These are phyloP conservation scores for Megalopta genalis DNA, from an alignment of 1,140 invertebrate species.

Conservation along the genomic window DNA sequence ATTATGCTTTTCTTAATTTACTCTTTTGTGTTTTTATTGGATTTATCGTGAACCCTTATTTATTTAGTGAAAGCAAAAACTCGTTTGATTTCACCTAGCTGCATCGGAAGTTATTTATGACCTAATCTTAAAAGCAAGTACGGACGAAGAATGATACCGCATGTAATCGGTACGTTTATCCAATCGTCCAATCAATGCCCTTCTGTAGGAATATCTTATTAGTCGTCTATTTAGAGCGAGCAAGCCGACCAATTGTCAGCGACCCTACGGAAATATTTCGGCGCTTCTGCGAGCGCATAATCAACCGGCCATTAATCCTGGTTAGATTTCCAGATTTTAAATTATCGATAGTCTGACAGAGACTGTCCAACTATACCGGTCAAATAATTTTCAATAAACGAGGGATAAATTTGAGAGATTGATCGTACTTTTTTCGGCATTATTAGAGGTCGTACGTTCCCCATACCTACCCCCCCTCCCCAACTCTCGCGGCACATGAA, in stretches of 20 bases:
- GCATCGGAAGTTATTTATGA: too few relatives aligned
- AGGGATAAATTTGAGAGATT: conserved; percentile 29
- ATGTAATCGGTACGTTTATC: too few relatives aligned
- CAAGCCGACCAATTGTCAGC: neutral
- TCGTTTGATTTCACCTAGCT: too few relatives aligned
- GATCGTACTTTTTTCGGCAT: conserved; percentile 26
- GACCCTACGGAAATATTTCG: neutral
- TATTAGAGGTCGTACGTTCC: conserved; percentile 30
- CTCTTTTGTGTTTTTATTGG: too few relatives aligned
- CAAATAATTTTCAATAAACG: conserved; percentile 38
- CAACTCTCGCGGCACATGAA: neutral
- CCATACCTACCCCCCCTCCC: neutral
- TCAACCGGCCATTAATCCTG: neutral
- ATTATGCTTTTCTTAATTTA: too few relatives aligned
- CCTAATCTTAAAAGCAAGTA: too few relatives aligned
- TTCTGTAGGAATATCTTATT: too few relatives aligned
- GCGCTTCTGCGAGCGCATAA: neutral
- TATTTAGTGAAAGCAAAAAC: too few relatives aligned
- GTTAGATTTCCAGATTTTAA: neutral
- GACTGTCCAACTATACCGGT: neutral
- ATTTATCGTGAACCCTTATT: too few relatives aligned
- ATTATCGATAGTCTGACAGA: neutral
- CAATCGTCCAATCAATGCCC: too few relatives aligned
- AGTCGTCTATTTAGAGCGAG: too few relatives aligned
- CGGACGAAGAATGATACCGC: too few relatives aligned